Evolutionary conservation across 1,140 invertebrate genomes (phyloP).

Genomic region (Babylonia areolata): DNA sequence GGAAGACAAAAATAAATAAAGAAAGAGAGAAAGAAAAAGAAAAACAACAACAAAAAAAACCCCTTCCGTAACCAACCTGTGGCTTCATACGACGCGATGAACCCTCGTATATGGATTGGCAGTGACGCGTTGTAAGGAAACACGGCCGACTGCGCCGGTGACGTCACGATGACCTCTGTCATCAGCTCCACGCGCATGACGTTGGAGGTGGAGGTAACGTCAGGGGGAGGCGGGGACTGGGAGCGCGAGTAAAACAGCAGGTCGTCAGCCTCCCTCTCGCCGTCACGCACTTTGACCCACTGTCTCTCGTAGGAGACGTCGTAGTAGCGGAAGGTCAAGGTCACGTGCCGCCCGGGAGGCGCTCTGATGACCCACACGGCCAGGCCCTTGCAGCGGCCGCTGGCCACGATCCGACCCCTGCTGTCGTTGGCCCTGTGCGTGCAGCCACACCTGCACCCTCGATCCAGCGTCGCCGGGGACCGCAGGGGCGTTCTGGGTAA

Average conservation of each 20-base stretch:
- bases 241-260: slow-evolving; percentile 57
- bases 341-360: slow-evolving; percentile 45
- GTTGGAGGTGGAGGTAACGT: slow-evolving; percentile 61
- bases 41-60: too few species aligned
- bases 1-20: too few species aligned
- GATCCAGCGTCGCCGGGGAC: slow-evolving; percentile 44
- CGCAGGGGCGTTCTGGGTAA: slow-evolving; percentile 63
- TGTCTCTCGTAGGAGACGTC: slow-evolving; percentile 59
- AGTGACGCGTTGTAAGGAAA: slow-evolving; percentile 48
- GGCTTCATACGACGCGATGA: slow-evolving; percentile 59
- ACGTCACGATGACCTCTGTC: slow-evolving; percentile 45
- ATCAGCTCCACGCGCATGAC: slow-evolving; percentile 65
- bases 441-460: slow-evolving; percentile 64
- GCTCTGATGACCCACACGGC: slow-evolving; percentile 61
- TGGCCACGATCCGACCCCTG: slow-evolving; percentile 62
- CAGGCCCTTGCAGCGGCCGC: slow-evolving; percentile 63
- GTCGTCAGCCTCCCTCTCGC: slow-evolving; percentile 47
- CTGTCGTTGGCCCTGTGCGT: slow-evolving; percentile 25
- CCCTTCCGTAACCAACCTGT: too few species aligned
- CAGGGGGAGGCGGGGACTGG: slow-evolving; percentile 40
- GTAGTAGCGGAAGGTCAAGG: slow-evolving; percentile 60
- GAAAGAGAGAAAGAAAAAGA: too few species aligned
- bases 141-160: slow-evolving; percentile 27
- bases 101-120: slow-evolving; percentile 64
- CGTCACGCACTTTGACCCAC: slow-evolving; percentile 65